phyloP scores from a whole-genome alignment of 1,140 invertebrate species.

The Spodoptera frugiperda region DNA sequence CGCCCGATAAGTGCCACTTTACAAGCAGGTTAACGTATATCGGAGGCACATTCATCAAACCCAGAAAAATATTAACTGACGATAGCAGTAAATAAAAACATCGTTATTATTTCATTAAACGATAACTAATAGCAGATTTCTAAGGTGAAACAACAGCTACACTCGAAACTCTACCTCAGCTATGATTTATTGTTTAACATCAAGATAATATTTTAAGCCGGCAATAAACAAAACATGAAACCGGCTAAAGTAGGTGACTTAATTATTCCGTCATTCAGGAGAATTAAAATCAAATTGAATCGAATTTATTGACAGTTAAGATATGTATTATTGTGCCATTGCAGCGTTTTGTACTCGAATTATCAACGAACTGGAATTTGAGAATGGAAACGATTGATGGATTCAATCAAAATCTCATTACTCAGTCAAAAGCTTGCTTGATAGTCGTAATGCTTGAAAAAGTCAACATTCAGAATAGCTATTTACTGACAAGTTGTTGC shows the following conservation, averaged over 20 bases:
- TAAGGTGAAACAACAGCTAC: constrained; percentile 58
- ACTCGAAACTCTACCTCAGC: constrained; percentile 65
- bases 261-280: constrained; percentile 67
- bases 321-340: constrained; percentile 49
- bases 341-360: constrained; percentile 30
- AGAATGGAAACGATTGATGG: constrained; percentile 14
- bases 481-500: background rate
- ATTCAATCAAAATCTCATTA: constrained; percentile 35
- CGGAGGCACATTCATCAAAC: constrained; percentile 1
- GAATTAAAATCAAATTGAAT: constrained; percentile 63
- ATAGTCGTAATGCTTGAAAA: background rate
- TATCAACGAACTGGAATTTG: constrained; percentile 13
- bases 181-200: constrained; percentile 73
- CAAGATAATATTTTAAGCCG: constrained; percentile 62
- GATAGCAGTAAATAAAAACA: constrained; percentile 5
- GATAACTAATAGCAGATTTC: constrained; percentile 21
- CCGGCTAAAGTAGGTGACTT: constrained; percentile 64
- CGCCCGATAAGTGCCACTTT: constrained; percentile 26
- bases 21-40: constrained; percentile 19
- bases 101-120: constrained; percentile 21
- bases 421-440: constrained; percentile 18
- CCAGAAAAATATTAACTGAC: constrained; percentile 2
- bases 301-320: constrained; percentile 65
- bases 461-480: background rate
- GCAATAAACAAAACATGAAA: constrained; percentile 69